Evolutionary conservation across 2,113 vertebrate genomes (phyloP), one percentile per base, ranked within the genome.

Genomic region (Sterrhoptilus dennistouni): DNA sequence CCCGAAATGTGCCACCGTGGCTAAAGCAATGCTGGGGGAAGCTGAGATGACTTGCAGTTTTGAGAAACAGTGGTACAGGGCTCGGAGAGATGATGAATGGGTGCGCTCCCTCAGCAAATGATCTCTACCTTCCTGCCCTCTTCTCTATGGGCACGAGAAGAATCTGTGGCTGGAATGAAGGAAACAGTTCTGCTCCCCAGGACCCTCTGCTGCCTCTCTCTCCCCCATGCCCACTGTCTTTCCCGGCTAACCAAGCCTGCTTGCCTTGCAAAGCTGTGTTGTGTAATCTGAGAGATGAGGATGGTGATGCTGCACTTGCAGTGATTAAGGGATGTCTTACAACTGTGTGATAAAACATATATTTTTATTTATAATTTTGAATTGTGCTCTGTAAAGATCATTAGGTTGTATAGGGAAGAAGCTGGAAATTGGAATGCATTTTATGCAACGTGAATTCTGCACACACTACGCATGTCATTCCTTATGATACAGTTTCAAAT

Each of bases 21-120:
- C 83, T 83, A 16, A 9, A n/a, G 83, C 10, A 18, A 3, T 4
- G 40, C 60, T 28, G 8, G 27, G 76, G 76, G 65, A 70, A 66
- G 87, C 82, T 83, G 78, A 50, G 69, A 94, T 95, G 94, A 96
- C 94, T 95, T 97, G 95, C 95, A 96, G 57, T 92, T 95, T 97
- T 87, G 71, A 40, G 87, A 27, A 64, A 91, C 31, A 0, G n/a
- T 15, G 50, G 33, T 18, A 31, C 4, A 79, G 36, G 38, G 83
- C 86, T 61, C 8, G 18, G 54, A 65, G 76, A 12, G 60, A 45
- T 5, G 49, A 42, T 56, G 77, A 42, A 81, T n/a, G 38, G 23
- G 36, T 29, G 61, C 0, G 0, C 28, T 78, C 24, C 83, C 40
- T 65, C 9, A 0, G 80, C 89, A 57, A 6, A 11, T 59, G 57